phyloP scores from a whole-genome alignment of 1,140 invertebrate species.

The Panagrolaimus sp. region DNA sequence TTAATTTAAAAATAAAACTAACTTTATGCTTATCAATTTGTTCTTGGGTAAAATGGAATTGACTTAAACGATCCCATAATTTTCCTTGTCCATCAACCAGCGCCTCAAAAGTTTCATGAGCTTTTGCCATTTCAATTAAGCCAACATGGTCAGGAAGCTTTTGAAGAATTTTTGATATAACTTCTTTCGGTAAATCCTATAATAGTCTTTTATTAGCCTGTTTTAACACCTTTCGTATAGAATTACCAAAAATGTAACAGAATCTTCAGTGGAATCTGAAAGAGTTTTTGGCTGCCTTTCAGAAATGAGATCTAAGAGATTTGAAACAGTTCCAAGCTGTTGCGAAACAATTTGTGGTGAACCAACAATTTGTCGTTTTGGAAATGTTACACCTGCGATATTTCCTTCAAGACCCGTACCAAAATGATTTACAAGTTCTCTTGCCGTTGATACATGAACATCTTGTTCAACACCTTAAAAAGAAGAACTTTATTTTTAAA shows the following conservation, averaged over 20 bases:
- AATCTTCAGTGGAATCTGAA: conserved; percentile 72
- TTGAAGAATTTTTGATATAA: conserved; percentile 79
- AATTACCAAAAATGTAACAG: conserved; percentile 68
- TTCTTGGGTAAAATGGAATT: conserved; percentile 80
- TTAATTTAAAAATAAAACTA: conserved; percentile 32
- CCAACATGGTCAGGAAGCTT: conserved; percentile 84
- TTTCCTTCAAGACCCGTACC: conserved; percentile 45
- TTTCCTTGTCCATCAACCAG: conserved; percentile 74
- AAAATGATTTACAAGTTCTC: conserved; percentile 50
- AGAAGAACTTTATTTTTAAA: neutral
- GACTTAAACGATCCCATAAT: conserved; percentile 81
- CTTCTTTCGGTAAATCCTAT: conserved; percentile 79
- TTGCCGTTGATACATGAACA: conserved; percentile 50
- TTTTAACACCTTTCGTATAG: too few species aligned
- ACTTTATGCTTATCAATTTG: conserved; percentile 68
- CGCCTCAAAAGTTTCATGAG: conserved; percentile 70
- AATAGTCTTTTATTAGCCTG: too few species aligned
- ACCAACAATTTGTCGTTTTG: too few species aligned
- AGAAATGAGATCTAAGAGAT: conserved; percentile 57
- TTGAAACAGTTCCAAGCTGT: conserved; percentile 37
- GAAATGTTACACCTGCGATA: conserved; percentile 36
- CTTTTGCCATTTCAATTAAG: conserved; percentile 70
- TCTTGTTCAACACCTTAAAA: conserved; percentile 47
- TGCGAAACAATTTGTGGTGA: conserved; percentile 46
- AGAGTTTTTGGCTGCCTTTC: conserved; percentile 31